Percentiles rank a stretch among this genome's conserved stretches.
phyloP scores from a whole-genome alignment of 2,797 vertebrate species.

The Discoglossus pictus region DNA sequence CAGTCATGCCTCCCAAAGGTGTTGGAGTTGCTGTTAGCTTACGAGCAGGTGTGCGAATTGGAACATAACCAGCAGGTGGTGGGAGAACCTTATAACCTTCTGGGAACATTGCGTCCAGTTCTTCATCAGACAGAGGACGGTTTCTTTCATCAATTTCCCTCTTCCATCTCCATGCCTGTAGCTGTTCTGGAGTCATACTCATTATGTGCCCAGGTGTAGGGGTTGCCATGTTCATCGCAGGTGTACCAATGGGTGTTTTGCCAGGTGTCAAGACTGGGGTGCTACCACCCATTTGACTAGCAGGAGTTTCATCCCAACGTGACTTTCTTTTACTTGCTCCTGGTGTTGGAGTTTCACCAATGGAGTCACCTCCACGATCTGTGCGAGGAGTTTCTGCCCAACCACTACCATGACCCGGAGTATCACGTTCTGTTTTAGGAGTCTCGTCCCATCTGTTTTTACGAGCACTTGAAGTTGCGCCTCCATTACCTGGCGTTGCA shows the following conservation, averaged over 20 bases:
- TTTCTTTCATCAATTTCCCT: slow-evolving; percentile 97
- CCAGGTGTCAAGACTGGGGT: slow-evolving; percentile 95
- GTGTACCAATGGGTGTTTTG: slow-evolving; percentile 96
- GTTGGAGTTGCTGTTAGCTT: slow-evolving; percentile 96
- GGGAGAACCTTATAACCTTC: slow-evolving; percentile 98
- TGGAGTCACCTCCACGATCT: slow-evolving; percentile 93
- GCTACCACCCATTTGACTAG: slow-evolving; percentile 97
- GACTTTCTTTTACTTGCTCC: slow-evolving; percentile 98
- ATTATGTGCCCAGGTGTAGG: slow-evolving; percentile 98
- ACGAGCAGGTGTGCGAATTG: slow-evolving; percentile 95
- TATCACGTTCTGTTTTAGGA: slow-evolving; percentile 96
- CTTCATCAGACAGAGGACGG: slow-evolving; percentile 94
- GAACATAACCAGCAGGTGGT: slow-evolving; percentile 95
- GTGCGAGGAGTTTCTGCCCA: slow-evolving; percentile 98
- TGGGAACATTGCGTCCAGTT: slow-evolving; percentile 97
- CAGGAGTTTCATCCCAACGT: slow-evolving; percentile 96
- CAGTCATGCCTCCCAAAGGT: slow-evolving; percentile 94
- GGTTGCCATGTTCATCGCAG: slow-evolving; percentile 98
- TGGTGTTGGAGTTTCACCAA: slow-evolving; percentile 95
- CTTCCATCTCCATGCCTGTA: slow-evolving; percentile 98
- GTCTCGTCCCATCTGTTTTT: slow-evolving; percentile 99
- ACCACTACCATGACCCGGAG: slow-evolving; percentile 94
- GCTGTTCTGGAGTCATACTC: slow-evolving; percentile 99
- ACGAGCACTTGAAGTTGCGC: slow-evolving; percentile 90
- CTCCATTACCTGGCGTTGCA: slow-evolving; percentile 92